Conservation (phyloP, 2,888 invertebrate species). For the Drosophila flavopinicola region DNA sequence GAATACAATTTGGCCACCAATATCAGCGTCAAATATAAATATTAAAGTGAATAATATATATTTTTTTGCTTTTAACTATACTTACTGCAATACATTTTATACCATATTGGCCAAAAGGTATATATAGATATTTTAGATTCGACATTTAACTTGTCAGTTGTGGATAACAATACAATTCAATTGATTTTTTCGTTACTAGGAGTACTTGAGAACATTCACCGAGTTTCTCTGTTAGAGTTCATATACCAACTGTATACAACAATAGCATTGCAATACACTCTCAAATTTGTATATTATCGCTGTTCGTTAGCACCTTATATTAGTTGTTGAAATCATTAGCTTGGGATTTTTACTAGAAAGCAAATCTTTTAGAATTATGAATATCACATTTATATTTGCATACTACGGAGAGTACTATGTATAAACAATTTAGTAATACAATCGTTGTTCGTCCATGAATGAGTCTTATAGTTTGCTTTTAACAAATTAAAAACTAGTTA, state of each 20-base stretch:
- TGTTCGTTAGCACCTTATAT: constrained; percentile 12
- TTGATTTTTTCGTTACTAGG: neutral
- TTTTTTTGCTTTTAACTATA: neutral
- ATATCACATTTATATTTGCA: constrained; percentile 4
- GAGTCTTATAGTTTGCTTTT: neutral
- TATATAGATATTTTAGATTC: neutral
- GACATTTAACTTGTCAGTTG: constrained; percentile 1
- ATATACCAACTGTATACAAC: neutral
- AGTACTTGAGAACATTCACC: neutral
- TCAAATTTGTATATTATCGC: constrained; percentile 1
- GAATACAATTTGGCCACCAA: no score
- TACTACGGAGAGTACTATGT: constrained; percentile 16
- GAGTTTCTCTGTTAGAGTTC: neutral
- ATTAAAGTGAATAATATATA: no score
- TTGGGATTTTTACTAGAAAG: neutral
- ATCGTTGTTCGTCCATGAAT: constrained; percentile 11
- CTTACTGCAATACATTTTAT: neutral
- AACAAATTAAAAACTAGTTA: constrained; percentile 3
- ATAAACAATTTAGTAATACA: neutral
- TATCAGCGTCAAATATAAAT: no score
- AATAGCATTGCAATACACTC: no score
- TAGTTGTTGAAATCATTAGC: neutral
- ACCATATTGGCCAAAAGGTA: neutral
- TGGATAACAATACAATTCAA: neutral
- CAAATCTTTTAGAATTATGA: neutral